phyloP scores from a whole-genome alignment of 1,140 invertebrate species.

The Aradophagus sp. region DNA sequence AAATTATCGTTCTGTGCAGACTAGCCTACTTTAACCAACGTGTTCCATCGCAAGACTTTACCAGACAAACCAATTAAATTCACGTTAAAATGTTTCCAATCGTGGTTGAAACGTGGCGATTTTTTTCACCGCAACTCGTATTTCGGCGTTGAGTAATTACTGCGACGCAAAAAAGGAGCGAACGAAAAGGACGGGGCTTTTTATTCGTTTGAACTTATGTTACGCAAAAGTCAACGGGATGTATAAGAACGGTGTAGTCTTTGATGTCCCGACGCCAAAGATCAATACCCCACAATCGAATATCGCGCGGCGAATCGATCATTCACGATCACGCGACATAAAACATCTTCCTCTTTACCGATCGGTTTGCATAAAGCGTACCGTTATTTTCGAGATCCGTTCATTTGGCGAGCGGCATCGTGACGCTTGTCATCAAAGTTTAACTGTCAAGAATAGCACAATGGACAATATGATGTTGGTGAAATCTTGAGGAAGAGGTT shows the following conservation, averaged over 20 bases:
- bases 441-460: no score
- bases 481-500: no score
- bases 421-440: no score
- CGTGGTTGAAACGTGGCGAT: no score
- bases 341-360: slow-evolving; percentile 24
- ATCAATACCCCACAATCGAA: slow-evolving; percentile 55
- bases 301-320: slow-evolving; percentile 58
- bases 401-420: no score
- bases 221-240: slow-evolving; percentile 7
- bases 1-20: slow-evolving; percentile 13
- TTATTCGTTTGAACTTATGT: slow-evolving; percentile 5
- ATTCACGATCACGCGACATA: slow-evolving; percentile 56
- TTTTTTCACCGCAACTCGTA: no score
- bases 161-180: background rate
- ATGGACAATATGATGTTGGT: no score
- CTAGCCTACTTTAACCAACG: slow-evolving; percentile 5
- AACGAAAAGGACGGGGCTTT: background rate
- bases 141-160: no score
- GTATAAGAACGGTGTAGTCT: slow-evolving; percentile 17
- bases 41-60: background rate
- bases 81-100: no score
- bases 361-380: slow-evolving; percentile 12
- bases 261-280: slow-evolving; percentile 36
- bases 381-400: slow-evolving; percentile 40
- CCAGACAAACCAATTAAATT: no score